Conservation (phyloP, 1,140 invertebrate genomes). For the Oryctes rhinoceros region DNA sequence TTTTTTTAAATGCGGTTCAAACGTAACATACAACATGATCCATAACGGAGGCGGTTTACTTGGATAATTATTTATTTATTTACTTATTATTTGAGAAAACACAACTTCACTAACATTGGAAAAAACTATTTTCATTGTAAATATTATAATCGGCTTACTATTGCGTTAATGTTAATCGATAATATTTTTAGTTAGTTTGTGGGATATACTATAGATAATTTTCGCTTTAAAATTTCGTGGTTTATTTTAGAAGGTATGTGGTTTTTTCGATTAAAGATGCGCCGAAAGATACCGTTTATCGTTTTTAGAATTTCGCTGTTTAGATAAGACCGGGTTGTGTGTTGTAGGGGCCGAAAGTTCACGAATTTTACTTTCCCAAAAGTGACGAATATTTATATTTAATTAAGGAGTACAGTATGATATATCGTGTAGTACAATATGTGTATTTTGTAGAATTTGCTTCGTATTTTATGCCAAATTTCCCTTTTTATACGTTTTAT, state of each 20-base stretch:
- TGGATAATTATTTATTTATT: not conserved
- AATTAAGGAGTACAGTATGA: not conserved
- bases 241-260: not conserved
- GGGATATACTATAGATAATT: not conserved
- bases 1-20: slow-evolving; percentile 6
- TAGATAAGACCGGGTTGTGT: not conserved
- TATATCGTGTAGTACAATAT: not conserved
- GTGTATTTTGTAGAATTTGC: not conserved
- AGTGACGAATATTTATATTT: slow-evolving; percentile 18
- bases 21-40: not conserved
- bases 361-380: slow-evolving; percentile 19
- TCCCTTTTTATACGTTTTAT: not conserved
- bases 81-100: not conserved
- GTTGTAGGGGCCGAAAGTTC: not conserved
- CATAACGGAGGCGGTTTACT: not conserved
- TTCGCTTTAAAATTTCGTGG: not conserved
- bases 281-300: too few species aligned
- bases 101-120: not conserved
- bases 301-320: too few species aligned
- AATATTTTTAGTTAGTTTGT: not conserved
- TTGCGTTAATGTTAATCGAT: not conserved
- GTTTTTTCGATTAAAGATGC: not conserved
- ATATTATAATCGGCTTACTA: not conserved
- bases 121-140: not conserved
- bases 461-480: slow-evolving; percentile 23